phyloP scores from a whole-genome alignment of 2,797 vertebrate genomes.

The Anableps anableps region DNA sequence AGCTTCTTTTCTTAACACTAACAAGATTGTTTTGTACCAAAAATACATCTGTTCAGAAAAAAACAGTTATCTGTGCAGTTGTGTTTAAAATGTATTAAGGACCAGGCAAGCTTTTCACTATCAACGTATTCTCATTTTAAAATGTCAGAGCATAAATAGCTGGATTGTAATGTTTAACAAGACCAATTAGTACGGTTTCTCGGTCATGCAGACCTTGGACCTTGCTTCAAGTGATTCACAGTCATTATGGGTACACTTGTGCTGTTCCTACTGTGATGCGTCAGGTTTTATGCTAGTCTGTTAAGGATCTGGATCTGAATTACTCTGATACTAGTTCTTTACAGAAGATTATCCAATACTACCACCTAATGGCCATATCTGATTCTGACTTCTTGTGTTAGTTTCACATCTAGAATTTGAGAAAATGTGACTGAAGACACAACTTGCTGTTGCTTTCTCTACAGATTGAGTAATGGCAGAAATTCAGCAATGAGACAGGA shows the following conservation, averaged over 20 bases:
- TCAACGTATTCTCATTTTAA: not conserved
- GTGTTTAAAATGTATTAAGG: not conserved
- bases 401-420: not conserved
- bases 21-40: too few species aligned
- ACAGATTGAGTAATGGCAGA: not conserved
- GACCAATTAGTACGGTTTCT: not conserved
- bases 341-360: rapidly evolving
- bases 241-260: not conserved
- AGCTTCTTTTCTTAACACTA: not conserved
- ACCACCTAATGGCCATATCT: not conserved
- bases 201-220: not conserved
- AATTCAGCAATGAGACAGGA: not conserved
- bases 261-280: not conserved
- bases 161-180: not conserved
- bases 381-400: rapidly evolving
- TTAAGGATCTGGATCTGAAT: not conserved
- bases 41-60: not conserved
- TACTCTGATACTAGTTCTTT: not conserved
- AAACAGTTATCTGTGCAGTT: not conserved
- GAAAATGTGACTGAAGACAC: not conserved
- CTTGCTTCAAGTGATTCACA: not conserved
- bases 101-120: not conserved
- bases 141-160: not conserved
- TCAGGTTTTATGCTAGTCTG: not conserved
- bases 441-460: not conserved